These are phyloP conservation scores for Apus apus DNA, from an alignment of 2,113 vertebrate genomes.

Conservation along the genomic window DNA sequence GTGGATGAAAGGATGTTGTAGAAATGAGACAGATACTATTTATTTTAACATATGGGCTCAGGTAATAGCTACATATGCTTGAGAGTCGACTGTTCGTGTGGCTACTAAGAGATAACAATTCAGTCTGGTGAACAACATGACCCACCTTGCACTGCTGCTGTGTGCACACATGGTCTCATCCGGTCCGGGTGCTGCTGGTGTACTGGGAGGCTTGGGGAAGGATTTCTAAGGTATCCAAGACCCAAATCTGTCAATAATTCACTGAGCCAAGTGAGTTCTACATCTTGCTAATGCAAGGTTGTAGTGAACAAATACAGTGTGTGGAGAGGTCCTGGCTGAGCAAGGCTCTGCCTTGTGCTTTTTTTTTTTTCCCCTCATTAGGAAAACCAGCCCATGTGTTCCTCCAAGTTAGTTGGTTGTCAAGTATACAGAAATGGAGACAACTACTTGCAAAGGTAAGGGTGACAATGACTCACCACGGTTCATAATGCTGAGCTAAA, in stretches of 20 bases:
- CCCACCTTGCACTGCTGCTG: neutral
- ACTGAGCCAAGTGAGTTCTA: neutral
- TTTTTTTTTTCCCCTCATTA: neutral
- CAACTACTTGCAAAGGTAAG: neutral
- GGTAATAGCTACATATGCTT: neutral
- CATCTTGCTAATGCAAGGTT: neutral
- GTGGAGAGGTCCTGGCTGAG: neutral
- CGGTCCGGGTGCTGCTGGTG: neutral
- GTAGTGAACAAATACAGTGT: neutral
- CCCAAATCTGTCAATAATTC: neutral
- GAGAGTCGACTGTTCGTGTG: accelerated
- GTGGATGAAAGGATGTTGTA: neutral
- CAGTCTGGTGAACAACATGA: accelerated
- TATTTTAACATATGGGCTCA: neutral
- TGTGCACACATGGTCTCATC: neutral
- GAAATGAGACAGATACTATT: neutral
- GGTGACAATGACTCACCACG: neutral
- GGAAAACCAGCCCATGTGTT: neutral
- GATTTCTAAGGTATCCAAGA: neutral
- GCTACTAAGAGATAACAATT: neutral
- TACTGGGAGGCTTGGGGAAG: neutral
- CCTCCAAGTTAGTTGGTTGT: neutral
- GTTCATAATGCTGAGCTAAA: neutral
- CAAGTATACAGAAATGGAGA: neutral
- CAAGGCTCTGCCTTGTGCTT: neutral